Base-by-base conservation (phyloP, 2,113 vertebrate genomes). In the Atractosteus spatula region DNA sequence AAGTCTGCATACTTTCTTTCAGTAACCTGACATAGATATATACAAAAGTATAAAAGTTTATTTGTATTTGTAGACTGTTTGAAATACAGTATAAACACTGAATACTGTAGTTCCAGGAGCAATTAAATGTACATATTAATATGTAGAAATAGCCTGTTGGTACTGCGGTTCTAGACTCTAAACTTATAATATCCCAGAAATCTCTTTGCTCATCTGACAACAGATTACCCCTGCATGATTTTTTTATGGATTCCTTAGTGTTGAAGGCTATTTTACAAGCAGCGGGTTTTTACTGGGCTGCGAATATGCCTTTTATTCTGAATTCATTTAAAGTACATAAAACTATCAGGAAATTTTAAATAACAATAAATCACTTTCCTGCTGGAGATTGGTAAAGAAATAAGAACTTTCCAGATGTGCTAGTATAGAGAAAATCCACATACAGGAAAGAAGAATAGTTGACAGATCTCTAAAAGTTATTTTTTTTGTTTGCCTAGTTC, bases 311-410 rank as follows among this genome's bases (percentile, higher is more conserved):
- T 89, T 93, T 80, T 83, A 78, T 92, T 92, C 90, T 85, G 82
- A 88, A 80, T 81, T 69, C 77, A 74, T 81, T 80, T 68, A 91
- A 86, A 88, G 90, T 85, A 84, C 88, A 87, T 92, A 91, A 91
- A 94, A 93, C 91, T 90, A 94, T 91, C 87, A 88, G 79, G 78
- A 89, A 85, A 88, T 87, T 91, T 93, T 92, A 81, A 87, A 87
- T 81, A 92, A 93, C 91, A 92, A 93, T 94, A 96, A 95, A 95
- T 90, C 84, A 85, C 92, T 94, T 93, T 89, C 91, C 91, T 86
- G 80, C 87, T 91, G 91, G 90, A 91, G 85, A 92, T 91, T 86
- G 91, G 85, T 92, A 91, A 92, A 91, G 87, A 85, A 78, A 88
- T 82, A 85, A 94, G 92, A 87, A 82, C 84, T 93, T 93, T 92